These are phyloP conservation scores for Eleginops maclovinus DNA, from an alignment of 2,113 vertebrate genomes.

Conservation along the genomic window DNA sequence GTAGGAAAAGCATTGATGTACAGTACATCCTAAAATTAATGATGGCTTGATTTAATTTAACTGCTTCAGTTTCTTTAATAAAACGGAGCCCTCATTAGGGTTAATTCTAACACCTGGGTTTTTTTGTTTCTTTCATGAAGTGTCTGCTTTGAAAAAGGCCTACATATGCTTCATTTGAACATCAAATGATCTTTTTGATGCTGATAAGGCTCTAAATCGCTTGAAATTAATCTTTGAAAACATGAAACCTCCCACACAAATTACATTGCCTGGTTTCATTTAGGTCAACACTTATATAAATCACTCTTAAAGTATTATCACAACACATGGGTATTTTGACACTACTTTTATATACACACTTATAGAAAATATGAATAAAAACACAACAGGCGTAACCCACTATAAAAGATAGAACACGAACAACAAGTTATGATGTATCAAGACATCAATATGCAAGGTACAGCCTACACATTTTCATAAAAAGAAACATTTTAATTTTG, in stretches of 20 bases:
- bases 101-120: neutral
- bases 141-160: neutral
- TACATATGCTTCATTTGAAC: neutral
- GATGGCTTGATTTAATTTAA: neutral
- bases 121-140: neutral
- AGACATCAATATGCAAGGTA: constrained; percentile 34
- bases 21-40: neutral
- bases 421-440: constrained; percentile 5
- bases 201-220: neutral
- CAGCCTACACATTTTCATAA: constrained; percentile 10
- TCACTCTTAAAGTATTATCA: neutral
- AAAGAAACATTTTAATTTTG: constrained; percentile 31
- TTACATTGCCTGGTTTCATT: constrained; percentile 1
- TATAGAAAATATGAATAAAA: constrained; percentile 1
- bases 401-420: neutral
- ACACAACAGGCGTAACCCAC: neutral
- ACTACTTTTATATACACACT: neutral
- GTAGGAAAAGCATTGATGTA: neutral
- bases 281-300: neutral
- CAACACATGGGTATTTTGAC: neutral
- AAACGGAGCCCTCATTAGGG: neutral
- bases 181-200: neutral
- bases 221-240: constrained; percentile 20
- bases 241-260: constrained; percentile 6
- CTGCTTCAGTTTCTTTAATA: neutral